phyloP scores from a whole-genome alignment of 2,888 invertebrate species.

The Diaperis boleti region DNA sequence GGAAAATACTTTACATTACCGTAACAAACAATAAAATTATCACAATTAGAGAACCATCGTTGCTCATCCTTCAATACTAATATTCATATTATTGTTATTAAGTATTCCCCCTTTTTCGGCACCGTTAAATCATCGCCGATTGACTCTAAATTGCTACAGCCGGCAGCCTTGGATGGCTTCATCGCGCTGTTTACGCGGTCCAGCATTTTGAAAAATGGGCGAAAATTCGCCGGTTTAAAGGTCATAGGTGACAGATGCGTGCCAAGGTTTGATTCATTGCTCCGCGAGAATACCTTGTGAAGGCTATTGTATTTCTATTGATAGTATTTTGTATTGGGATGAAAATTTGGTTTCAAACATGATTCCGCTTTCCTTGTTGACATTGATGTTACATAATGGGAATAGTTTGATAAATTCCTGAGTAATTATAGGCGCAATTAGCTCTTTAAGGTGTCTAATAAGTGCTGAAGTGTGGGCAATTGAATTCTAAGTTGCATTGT shows the following conservation, averaged over 20 bases:
- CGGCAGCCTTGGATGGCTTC: not conserved
- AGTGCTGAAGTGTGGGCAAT: slow-evolving; percentile 20
- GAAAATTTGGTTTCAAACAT: slow-evolving; percentile 20
- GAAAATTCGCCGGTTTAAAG: slow-evolving; percentile 15
- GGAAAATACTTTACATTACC: not conserved
- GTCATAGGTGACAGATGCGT: slow-evolving; percentile 2
- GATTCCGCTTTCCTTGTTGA: slow-evolving; percentile 24
- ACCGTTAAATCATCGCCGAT: too few species aligned
- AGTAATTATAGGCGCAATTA: slow-evolving; percentile 6
- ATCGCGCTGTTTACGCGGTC: not conserved
- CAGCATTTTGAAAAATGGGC: slow-evolving; percentile 14
- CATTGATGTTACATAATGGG: slow-evolving; percentile 29
- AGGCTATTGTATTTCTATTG: not conserved
- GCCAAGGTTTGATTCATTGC: slow-evolving; percentile 12
- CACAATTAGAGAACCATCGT: not conserved
- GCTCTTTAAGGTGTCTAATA: slow-evolving; percentile 32
- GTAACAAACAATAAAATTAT: slow-evolving; percentile 3
- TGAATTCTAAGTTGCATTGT: slow-evolving; percentile 27
- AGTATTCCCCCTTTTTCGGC: too few species aligned
- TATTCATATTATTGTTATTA: too few species aligned
- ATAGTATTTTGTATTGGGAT: not conserved
- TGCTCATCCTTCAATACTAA: too few species aligned
- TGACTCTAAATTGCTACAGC: not conserved
- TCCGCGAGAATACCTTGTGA: not conserved
- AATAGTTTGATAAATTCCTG: slow-evolving; percentile 22